phyloP scores from a whole-genome alignment of 1,140 invertebrate genomes.

The Phthorimaea operculella region DNA sequence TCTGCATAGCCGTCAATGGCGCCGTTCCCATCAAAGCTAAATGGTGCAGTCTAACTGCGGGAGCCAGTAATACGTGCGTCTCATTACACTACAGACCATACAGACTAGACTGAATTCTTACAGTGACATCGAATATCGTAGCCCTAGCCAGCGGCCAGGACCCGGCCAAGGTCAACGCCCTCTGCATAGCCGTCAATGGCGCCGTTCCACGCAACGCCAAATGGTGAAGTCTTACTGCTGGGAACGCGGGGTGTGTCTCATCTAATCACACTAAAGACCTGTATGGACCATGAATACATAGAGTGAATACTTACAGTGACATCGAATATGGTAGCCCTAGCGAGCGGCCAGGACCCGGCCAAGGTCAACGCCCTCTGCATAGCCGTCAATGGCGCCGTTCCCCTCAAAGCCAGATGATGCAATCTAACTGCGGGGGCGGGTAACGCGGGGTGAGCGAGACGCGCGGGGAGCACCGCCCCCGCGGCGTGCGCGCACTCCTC shows the following conservation, averaged over 20 bases:
- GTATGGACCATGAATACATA: too few relatives aligned
- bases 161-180: conserved; percentile 93
- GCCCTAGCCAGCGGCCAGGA: conserved; percentile 93
- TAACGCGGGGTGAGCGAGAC: conserved; percentile 79
- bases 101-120: too few relatives aligned
- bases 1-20: conserved; percentile 87
- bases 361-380: conserved; percentile 95
- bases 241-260: conserved; percentile 83
- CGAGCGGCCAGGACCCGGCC: conserved; percentile 92
- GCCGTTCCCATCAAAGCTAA: conserved; percentile 78
- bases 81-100: too few relatives aligned
- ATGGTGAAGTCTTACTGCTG: conserved; percentile 87
- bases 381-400: conserved; percentile 84
- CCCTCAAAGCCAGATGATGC: conserved; percentile 81
- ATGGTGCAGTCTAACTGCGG: conserved; percentile 89
- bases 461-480: conserved; percentile 83
- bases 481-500: conserved; percentile 82
- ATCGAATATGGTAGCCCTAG: conserved; percentile 93
- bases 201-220: conserved; percentile 78
- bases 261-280: too few relatives aligned
- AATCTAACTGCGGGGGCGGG: conserved; percentile 86
- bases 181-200: conserved; percentile 87
- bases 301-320: conserved; percentile 85
- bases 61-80: conserved; percentile 81
- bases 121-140: conserved; percentile 95